Conservation (phyloP, 2,113 vertebrate genomes). For the Naja naja region DNA sequence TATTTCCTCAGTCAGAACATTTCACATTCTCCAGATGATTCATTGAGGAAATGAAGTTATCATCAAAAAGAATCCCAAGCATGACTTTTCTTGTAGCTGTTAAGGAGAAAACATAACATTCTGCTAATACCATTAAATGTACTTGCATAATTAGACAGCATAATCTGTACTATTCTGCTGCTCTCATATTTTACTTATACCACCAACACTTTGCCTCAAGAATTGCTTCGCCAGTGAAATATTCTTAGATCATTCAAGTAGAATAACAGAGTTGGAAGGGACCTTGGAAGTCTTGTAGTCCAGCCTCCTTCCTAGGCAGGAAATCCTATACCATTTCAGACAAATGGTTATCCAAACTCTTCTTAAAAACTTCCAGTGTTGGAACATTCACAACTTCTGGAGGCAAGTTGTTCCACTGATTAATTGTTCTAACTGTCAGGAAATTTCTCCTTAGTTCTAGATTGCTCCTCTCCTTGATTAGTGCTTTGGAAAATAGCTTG, state of each 20-base stretch:
- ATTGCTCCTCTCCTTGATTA: too few relatives aligned
- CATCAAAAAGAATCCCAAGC: slow-evolving; percentile 21
- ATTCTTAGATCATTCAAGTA: background rate
- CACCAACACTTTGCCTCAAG: background rate
- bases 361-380: too few relatives aligned
- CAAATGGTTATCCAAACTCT: too few relatives aligned
- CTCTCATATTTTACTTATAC: background rate
- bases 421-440: too few relatives aligned
- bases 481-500: too few relatives aligned
- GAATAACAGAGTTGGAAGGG: too few relatives aligned
- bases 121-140: background rate
- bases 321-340: too few relatives aligned
- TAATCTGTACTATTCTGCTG: background rate
- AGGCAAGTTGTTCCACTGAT: too few relatives aligned
- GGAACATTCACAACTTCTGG: too few relatives aligned
- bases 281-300: too few relatives aligned
- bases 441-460: too few relatives aligned
- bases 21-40: background rate
- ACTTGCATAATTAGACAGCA: background rate
- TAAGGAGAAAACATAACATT: slow-evolving; percentile 30
- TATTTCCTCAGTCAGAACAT: slow-evolving; percentile 61
- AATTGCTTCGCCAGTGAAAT: background rate
- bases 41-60: slow-evolving; percentile 7
- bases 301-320: too few relatives aligned
- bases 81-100: slow-evolving; percentile 26